Evolutionary conservation across 1,140 invertebrate genomes (phyloP).

Genomic region (Bactericera cockerelli): DNA sequence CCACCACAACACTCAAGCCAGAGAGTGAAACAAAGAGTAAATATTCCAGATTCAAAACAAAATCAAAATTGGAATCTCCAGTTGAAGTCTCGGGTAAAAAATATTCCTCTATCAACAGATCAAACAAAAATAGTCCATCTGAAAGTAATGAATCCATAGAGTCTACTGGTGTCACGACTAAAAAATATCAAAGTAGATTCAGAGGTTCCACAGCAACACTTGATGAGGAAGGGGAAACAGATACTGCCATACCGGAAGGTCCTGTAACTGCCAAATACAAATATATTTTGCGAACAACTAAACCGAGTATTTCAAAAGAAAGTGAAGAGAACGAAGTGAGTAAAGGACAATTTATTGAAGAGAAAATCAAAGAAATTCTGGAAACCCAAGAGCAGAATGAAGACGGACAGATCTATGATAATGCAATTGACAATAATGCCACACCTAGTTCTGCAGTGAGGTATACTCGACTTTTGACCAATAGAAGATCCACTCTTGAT

Average conservation of each 20-base stretch:
- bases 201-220: background rate
- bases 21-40: background rate
- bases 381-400: conserved; percentile 2
- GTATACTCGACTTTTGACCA: background rate
- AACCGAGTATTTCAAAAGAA: background rate
- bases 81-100: background rate
- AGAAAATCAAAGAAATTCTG: conserved; percentile 6
- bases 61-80: background rate
- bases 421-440: conserved; percentile 1
- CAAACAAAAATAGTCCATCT: background rate
- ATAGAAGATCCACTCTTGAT: background rate
- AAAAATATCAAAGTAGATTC: background rate
- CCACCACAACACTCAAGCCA: background rate
- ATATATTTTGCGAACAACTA: background rate
- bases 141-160: background rate
- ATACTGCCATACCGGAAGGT: background rate
- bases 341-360: background rate
- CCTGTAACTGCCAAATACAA: background rate
- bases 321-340: background rate
- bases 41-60: background rate
- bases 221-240: background rate
- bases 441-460: background rate
- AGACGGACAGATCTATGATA: conserved; percentile 1
- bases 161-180: background rate
- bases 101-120: background rate